A percentile compares a stretch with the other conserved stretches of the same genome.
Conservation (phyloP, 1,140 invertebrate species). For the Danaus melanippus region DNA sequence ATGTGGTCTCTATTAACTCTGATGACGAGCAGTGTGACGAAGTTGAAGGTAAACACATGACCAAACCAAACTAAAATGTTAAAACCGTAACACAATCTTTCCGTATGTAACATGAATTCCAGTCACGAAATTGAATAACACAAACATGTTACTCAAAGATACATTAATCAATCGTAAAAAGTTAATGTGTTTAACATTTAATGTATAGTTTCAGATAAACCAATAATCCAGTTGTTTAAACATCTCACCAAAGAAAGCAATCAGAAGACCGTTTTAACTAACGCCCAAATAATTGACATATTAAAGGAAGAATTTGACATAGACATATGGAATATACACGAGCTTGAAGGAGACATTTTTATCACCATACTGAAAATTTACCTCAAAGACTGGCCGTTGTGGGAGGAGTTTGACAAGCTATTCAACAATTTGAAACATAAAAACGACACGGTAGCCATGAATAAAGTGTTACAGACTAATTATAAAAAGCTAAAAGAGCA, state of each 20-base stretch:
- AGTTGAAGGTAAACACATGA: too few relatives aligned
- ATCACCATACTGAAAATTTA: conserved; percentile 51
- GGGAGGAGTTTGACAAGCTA: conserved; percentile 46
- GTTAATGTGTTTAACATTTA: too few relatives aligned
- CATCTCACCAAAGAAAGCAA: conserved; percentile 37
- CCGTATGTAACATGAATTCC: too few relatives aligned
- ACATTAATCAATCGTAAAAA: too few relatives aligned
- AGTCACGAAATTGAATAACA: too few relatives aligned
- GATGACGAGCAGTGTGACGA: too few relatives aligned
- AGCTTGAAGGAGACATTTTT: conserved; percentile 47
- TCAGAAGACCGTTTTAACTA: conserved; percentile 48
- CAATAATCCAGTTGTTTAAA: conserved; percentile 40
- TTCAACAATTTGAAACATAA: conserved; percentile 26
- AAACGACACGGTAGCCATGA: conserved; percentile 19
- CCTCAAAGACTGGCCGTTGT: conserved; percentile 55
- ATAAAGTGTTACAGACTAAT: conserved; percentile 30
- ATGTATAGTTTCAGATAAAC: conserved; percentile 30
- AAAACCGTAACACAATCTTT: too few relatives aligned
- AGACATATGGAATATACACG: conserved; percentile 25
- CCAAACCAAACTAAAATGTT: too few relatives aligned
- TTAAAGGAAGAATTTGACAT: conserved; percentile 45
- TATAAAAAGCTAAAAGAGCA: conserved; percentile 38
- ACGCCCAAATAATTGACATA: conserved; percentile 47
- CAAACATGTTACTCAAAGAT: too few relatives aligned
- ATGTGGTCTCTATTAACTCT: too few relatives aligned